These are phyloP conservation scores for Ctenoplectra terminalis DNA, from an alignment of 1,140 invertebrate genomes.

Conservation along the genomic window DNA sequence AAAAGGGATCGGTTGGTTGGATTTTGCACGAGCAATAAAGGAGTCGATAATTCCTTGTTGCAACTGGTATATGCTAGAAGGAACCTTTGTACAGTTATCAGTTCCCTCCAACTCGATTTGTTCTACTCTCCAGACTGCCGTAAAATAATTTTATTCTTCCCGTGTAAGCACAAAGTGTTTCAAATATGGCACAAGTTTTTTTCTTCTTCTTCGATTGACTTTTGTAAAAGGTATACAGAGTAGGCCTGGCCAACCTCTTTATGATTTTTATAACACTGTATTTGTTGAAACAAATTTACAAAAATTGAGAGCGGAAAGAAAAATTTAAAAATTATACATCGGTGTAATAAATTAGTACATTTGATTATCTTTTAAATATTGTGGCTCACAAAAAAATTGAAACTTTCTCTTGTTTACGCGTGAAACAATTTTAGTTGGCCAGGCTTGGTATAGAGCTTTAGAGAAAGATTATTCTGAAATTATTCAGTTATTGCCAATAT, in stretches of 20 bases:
- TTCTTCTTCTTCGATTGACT: background rate
- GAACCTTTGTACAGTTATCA: background rate
- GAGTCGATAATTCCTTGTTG: conserved; percentile 30
- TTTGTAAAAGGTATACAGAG: background rate
- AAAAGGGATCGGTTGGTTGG: background rate
- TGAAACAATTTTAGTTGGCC: background rate
- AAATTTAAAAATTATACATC: background rate
- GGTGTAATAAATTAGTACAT: background rate
- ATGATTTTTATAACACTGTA: background rate
- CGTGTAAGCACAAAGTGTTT: conserved; percentile 3
- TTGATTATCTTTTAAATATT: background rate
- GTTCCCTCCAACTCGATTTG: background rate
- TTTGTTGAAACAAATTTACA: background rate
- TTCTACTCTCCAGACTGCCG: conserved; percentile 22
- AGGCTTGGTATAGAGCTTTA: background rate
- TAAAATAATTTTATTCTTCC: conserved; percentile 3
- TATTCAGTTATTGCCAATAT: conserved; percentile 15
- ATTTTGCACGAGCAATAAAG: background rate
- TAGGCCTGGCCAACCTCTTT: background rate
- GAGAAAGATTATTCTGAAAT: background rate
- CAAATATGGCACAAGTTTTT: background rate
- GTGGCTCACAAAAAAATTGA: no score
- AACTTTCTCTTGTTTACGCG: no score
- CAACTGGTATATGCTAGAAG: conserved; percentile 44
- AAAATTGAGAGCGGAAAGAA: background rate